Conservation (phyloP, 2,888 invertebrate genomes). For the Theretra japonica region DNA sequence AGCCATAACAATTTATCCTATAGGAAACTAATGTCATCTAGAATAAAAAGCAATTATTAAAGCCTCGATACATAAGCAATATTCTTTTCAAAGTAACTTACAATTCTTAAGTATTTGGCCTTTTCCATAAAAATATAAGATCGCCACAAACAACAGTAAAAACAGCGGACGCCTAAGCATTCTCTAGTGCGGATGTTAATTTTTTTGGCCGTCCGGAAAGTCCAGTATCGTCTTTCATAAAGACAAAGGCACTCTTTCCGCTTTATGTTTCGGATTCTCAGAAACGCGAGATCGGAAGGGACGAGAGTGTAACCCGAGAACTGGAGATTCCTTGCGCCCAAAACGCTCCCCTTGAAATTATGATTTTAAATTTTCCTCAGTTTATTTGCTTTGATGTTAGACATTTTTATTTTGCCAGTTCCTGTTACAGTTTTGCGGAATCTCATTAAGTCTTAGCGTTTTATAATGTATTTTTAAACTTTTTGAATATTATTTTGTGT, state of each 20-base stretch:
- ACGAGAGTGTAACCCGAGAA: constrained; percentile 41
- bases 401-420: constrained; percentile 3
- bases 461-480: not conserved
- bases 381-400: constrained; percentile 5
- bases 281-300: constrained; percentile 42
- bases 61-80: too few species aligned
- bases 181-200: not conserved
- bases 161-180: not conserved
- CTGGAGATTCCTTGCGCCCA: constrained; percentile 33
- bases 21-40: too few species aligned
- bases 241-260: constrained; percentile 42
- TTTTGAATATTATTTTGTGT: too few species aligned
- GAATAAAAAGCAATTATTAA: too few species aligned
- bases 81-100: too few species aligned
- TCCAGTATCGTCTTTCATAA: constrained; percentile 39
- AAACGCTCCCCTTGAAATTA: constrained; percentile 32
- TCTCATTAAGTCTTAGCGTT: not conserved
- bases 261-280: constrained; percentile 41
- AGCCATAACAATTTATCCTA: too few species aligned
- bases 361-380: constrained; percentile 16
- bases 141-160: not conserved
- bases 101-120: too few species aligned
- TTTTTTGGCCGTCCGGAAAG: constrained; percentile 24
- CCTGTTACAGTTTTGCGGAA: not conserved
- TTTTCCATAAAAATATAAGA: too few species aligned